A percentile compares a stretch with the other conserved stretches of the same genome.
These are phyloP conservation scores for Chrysogorgia sp. DNA, from an alignment of 92 coral and sea anemone species.

Conservation along the genomic window DNA sequence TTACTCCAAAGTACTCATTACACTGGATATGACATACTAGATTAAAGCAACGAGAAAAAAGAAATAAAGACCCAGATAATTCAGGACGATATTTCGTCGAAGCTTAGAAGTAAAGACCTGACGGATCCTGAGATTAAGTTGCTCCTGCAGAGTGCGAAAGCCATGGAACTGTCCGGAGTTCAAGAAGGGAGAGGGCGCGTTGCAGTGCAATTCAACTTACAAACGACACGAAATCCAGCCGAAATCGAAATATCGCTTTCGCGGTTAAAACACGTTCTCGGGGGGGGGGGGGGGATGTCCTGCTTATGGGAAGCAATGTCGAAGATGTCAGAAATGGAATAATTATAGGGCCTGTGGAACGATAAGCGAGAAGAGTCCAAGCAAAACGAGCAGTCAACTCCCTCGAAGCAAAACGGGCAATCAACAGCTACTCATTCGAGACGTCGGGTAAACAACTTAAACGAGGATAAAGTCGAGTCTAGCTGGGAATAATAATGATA, in stretches of 20 bases:
- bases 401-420: too few relatives aligned
- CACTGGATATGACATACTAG: constrained; percentile 18
- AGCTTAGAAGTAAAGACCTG: constrained; percentile 46
- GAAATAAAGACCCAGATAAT: constrained; percentile 55
- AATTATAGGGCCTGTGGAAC: not conserved
- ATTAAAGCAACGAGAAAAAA: constrained; percentile 25
- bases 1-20: too few relatives aligned
- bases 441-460: constrained; percentile 39
- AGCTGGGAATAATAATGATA: constrained; percentile 21
- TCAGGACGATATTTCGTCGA: constrained; percentile 33
- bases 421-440: constrained; percentile 18
- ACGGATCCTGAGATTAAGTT: constrained; percentile 44
- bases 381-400: constrained; percentile 14
- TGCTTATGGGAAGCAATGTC: constrained; percentile 23
- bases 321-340: constrained; percentile 16
- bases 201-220: constrained; percentile 21
- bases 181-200: constrained; percentile 26
- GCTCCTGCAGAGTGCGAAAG: constrained; percentile 29
- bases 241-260: constrained; percentile 16
- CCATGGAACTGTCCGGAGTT: constrained; percentile 36
- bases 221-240: constrained; percentile 1
- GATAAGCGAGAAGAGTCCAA: not conserved
- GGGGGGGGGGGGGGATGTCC: constrained; percentile 9
- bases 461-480: constrained; percentile 2
- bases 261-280: constrained; percentile 5